Evolutionary conservation across 30 jellyfish, hydroid and myxozoan genomes (phyloP).

Genomic region (Hydractinia symbiolongicarpus): DNA sequence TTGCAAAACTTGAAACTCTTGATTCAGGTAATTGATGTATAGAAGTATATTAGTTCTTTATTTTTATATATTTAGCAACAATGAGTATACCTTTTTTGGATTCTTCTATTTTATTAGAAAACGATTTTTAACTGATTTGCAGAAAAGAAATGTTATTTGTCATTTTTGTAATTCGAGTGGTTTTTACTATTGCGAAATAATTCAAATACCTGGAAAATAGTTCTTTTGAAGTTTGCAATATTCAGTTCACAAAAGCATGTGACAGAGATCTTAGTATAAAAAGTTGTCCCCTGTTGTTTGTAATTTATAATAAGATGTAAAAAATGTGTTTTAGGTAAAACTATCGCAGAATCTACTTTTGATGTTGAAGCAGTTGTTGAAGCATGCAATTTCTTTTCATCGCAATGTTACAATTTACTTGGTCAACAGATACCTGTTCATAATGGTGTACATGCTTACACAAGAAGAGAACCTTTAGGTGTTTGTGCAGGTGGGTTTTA

Average conservation of each 20-base stretch:
- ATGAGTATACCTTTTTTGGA: not conserved
- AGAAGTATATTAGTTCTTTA: no score
- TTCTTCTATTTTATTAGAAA: not conserved
- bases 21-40: constrained; percentile 66
- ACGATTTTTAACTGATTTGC: not conserved
- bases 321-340: constrained; percentile 37
- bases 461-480: constrained; percentile 88
- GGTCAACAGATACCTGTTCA: constrained; percentile 74
- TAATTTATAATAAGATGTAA: no score
- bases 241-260: no score
- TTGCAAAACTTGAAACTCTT: constrained; percentile 75
- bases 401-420: constrained; percentile 40
- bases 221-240: no score
- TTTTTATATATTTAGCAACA: not conserved
- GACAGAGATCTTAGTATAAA: no score
- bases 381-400: constrained; percentile 56
- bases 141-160: no score
- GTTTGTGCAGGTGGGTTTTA: constrained; percentile 71
- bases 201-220: no score
- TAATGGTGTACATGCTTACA: constrained; percentile 60
- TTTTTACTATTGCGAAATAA: no score
- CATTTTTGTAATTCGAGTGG: no score
- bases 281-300: no score
- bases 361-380: constrained; percentile 90
- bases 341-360: constrained; percentile 44